Evolutionary conservation across 2,797 vertebrate species (phyloP), one percentile per base, ranked within the genome.

Genomic region (Protosalanx chinensis): DNA sequence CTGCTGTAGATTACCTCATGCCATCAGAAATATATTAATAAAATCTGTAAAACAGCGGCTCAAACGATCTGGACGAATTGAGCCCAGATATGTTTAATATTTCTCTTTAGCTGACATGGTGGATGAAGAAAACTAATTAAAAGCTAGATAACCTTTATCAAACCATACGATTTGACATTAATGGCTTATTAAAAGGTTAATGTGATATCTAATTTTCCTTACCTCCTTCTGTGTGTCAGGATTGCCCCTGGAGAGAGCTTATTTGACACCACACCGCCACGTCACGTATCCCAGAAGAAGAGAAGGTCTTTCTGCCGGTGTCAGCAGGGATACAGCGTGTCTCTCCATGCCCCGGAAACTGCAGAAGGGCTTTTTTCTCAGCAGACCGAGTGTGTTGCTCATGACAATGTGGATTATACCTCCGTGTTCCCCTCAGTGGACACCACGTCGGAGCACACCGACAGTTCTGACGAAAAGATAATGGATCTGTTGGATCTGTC

Each of bases 391-490:
- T 94, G 93, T 78, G 61, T 83, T 4, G 80, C 83, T 0, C 74
- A 89, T 1, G 82, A 90, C 61, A 85, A 91, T 1, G 87, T 93
- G 82, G 91, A 94, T 87, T 90, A 90, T 60, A 92, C 85, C 59
- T 93, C 79, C 0, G 82, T 93, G 71, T 95, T 94, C 66, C 89
- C 90, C 0, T 93, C 84, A 46, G 82, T 93, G 78, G 94, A 95
- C 78, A 85, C 91, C 74, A 93, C 89, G 0, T 81, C 90, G 1
- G 85, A 94, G 76, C 90, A 92, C 87, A 74, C 92, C 57, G 81
- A 81, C 81, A 88, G 76, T 33, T 10, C 83, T 8, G 72, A 88
- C 65, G 84, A 86, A 64, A 29, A 84, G 3, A 66, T 46, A 8
- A 46, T 46, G 41, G 41, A 82, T 68, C 84, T 83, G 7, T 49